These are phyloP conservation scores for Hypomesus transpacificus DNA, from an alignment of 2,113 vertebrate species.

Conservation along the genomic window DNA sequence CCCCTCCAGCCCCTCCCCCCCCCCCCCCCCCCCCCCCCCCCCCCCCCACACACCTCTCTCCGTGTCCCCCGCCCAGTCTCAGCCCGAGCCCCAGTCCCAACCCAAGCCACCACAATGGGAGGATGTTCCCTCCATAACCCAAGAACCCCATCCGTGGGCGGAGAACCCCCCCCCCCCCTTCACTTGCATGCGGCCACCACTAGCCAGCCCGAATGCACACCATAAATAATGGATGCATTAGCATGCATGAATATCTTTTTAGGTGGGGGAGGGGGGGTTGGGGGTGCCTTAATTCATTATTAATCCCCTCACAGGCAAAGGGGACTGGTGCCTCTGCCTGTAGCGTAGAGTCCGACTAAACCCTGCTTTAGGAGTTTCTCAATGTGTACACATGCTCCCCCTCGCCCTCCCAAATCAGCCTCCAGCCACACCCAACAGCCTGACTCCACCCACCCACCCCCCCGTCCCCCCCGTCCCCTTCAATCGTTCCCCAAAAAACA, in stretches of 20 bases:
- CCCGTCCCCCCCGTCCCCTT: constrained; percentile 24
- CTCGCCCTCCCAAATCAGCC: constrained; percentile 34
- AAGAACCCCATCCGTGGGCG: constrained; percentile 56
- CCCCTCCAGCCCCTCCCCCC: constrained; percentile 39
- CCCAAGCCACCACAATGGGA: constrained; percentile 48
- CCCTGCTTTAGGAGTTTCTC: constrained; percentile 56
- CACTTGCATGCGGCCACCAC: constrained; percentile 64
- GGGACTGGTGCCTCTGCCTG: constrained; percentile 41
- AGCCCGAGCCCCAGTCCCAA: constrained; percentile 30
- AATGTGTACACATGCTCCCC: not conserved
- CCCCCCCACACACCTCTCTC: constrained; percentile 33
- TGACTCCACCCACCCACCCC: not conserved
- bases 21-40: constrained; percentile 39
- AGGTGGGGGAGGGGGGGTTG: constrained; percentile 44
- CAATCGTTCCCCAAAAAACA: constrained; percentile 40
- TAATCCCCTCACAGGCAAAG: constrained; percentile 72
- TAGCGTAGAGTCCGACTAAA: constrained; percentile 50
- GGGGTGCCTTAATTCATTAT: constrained; percentile 75
- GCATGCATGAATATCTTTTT: constrained; percentile 77
- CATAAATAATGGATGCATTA: constrained; percentile 80
- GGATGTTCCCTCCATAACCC: constrained; percentile 61
- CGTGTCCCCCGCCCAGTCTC: no score
- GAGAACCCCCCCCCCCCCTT: constrained; percentile 56
- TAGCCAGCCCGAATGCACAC: constrained; percentile 62
- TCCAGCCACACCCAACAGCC: constrained; percentile 30